A percentile compares a stretch with the other conserved stretches of the same genome.
Evolutionary conservation across 2,113 vertebrate species (phyloP).

Genomic region (Heterotilapia buettikoferi): DNA sequence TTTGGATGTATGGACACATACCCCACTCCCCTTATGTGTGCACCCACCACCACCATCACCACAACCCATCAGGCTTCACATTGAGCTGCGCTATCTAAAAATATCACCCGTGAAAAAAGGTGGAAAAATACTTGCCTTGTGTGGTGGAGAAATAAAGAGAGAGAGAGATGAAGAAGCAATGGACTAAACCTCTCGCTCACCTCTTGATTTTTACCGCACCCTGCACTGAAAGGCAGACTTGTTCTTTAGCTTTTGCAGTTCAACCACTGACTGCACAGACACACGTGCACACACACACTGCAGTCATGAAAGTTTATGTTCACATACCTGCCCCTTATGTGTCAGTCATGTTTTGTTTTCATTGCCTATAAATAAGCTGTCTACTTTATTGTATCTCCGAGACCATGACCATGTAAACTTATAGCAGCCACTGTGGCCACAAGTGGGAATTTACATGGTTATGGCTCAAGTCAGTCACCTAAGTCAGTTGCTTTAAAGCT

Average conservation of each 20-base stretch:
- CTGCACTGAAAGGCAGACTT: constrained; percentile 77
- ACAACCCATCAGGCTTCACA: constrained; percentile 31
- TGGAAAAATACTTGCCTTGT: constrained; percentile 61
- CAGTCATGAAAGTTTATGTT: not conserved
- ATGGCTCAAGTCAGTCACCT: not conserved
- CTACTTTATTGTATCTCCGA: not conserved
- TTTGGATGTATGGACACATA: constrained; percentile 2
- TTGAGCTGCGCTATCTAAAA: constrained; percentile 55
- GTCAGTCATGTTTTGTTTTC: not conserved
- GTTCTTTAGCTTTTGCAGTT: constrained; percentile 75
- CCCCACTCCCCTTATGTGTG: not conserved
- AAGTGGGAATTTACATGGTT: not conserved
- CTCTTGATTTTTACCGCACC: constrained; percentile 67
- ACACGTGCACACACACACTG: not conserved
- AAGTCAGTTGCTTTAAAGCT: not conserved
- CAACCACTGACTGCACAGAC: constrained; percentile 56
- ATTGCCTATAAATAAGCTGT: not conserved
- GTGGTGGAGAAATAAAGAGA: constrained; percentile 21
- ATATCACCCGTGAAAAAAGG: constrained; percentile 49
- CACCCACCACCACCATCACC: not conserved
- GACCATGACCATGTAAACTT: not conserved
- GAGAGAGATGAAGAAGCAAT: constrained; percentile 17
- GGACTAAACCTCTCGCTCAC: constrained; percentile 22
- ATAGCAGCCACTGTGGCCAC: not conserved
- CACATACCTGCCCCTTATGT: not conserved